A percentile compares a stretch with the other conserved stretches of the same genome.
These are phyloP conservation scores for Arizona elegans DNA, from an alignment of 2,113 vertebrate genomes.

Conservation along the genomic window DNA sequence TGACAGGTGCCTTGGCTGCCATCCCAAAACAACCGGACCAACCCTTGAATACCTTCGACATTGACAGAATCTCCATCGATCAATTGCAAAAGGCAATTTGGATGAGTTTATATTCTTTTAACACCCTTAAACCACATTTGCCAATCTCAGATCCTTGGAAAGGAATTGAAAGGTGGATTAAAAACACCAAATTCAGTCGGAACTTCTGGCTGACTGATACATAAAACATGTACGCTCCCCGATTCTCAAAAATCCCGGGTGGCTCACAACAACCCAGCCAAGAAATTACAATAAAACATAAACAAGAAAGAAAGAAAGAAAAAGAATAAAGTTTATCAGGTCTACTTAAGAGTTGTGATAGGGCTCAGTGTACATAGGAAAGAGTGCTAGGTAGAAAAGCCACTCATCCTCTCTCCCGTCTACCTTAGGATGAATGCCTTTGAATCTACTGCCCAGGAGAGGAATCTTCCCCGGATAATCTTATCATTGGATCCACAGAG, in stretches of 20 bases:
- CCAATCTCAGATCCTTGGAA: background rate
- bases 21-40: background rate
- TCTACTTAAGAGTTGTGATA: background rate
- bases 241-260: background rate
- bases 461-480: background rate
- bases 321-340: background rate
- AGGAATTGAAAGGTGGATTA: background rate
- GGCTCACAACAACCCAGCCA: background rate
- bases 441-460: background rate
- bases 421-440: background rate
- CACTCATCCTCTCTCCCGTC: background rate
- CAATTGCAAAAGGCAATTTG: background rate
- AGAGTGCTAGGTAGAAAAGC: background rate
- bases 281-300: background rate
- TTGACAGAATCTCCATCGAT: background rate
- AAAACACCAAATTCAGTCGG: background rate
- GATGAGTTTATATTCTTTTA: background rate
- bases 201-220: background rate
- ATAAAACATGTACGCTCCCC: background rate
- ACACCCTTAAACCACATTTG: background rate
- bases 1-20: background rate
- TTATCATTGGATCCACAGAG: background rate
- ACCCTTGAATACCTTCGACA: background rate
- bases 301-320: background rate
- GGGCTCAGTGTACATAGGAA: background rate